Base-by-base conservation (phyloP, 2,888 invertebrate genomes). In the Apomyelois bistriatella region DNA sequence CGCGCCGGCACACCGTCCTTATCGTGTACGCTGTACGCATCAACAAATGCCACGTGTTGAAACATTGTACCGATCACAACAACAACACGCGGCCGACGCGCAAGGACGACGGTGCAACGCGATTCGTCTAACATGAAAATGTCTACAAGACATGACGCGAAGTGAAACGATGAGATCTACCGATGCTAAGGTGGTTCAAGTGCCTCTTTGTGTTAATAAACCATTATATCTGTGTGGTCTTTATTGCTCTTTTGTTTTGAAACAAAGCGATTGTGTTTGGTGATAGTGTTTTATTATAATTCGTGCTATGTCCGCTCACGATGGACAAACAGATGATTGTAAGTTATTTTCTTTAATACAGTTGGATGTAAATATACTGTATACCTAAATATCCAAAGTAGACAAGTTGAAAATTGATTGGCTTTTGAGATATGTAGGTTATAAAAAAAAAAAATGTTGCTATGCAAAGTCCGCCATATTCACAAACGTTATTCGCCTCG, bases 41-140 rank as follows among this genome's bases (percentile, higher is more conserved):
- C 79, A 77, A 77, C 76, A 74, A 46, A 59, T 73, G 79, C 85
- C 88, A 88, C 89, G 89, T 89, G 88, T 86, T 82, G 82, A 84
- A 86, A 88, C 86, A 87, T 79, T 84, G 85, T 86, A 82, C n/a
- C n/a, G n/a, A n/a, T 85, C 86, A 85, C 86, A 86, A 88, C 85
- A 86, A 88, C 78, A 85, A 84, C 86, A 87, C 77, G 78, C 78
- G 80, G 74, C 5, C 32, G 32, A 76, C 76, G 76, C 70, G 70
- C 84, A 82, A 83, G 81, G 82, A 83, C 83, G 66, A 70, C 74
- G 65, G 67, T 67, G 65, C 65, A 68, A 60, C 62, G 61, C 62
- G 66, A 63, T 66, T 66, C 69, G 62, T 68, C 42, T 32, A 32
- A 7, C 59, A 53, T 61, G 66, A 65, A 64, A 66, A 17, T 17